Base-by-base conservation (phyloP, 2,797 vertebrate genomes). In the Rhinichthys osculus region DNA sequence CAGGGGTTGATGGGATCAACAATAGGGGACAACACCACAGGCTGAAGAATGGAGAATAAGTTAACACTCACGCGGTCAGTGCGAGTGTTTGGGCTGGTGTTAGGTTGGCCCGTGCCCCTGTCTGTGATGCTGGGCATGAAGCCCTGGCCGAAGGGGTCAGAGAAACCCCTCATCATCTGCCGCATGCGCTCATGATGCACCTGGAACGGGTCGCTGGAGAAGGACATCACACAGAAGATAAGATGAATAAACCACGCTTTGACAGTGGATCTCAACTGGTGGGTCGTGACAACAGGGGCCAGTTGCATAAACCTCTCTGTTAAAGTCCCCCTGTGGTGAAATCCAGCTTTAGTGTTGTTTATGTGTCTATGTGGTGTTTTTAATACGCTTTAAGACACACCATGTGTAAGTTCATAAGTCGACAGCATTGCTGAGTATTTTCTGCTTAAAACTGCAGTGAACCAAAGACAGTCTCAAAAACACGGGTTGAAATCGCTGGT, bases 101-200 rank as follows among this genome's bases (percentile, higher is more conserved):
- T 89, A 7, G 91, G 73, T 9, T 91, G 42, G 79, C 88, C 90
- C 66, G 79, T 27, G 71, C 87, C 89, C 7, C 44, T 79, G 81
- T 96, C 95, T 80, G 92, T 95, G 81, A 97, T 87, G 77, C 95
- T 92, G 90, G 93, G 93, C 89, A 95, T 89, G 0, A 92, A 86
- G 42, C 95, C 92, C 71, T 92, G 94, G 19, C 96, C 96, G 14
- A 96, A 95, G 0, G 97, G 96, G 81, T 97, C 96, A 0, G 97
- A 93, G 90, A 98, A 96, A 90, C 94, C 96, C 35, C 95, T 95
- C 96, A 97, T 96, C 96, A 98, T 92, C 74, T 96, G 96, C 54
- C 87, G 90, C 94, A 98, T 92, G 11, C 95, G 94, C 11, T 98
- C 97, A 76, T 93, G 95, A 90, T 99, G 98, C 33, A 95, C 93